Conservation (phyloP, 2,113 vertebrate genomes). For the Antechinus stuartii region DNA sequence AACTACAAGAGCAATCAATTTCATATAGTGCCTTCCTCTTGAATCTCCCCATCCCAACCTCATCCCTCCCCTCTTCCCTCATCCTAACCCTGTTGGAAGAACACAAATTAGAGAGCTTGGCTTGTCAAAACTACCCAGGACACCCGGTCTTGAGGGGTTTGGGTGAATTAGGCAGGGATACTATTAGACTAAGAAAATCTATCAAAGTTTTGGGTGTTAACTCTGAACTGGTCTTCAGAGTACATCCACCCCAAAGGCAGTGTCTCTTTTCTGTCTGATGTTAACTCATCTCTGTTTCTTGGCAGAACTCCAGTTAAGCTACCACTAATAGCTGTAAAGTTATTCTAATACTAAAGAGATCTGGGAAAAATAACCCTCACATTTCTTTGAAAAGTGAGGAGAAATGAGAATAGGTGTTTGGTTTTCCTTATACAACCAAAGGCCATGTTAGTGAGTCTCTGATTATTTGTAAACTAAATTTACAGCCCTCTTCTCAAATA, state of each 20-base stretch:
- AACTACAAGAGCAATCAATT: conserved; percentile 67
- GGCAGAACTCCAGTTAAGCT: not conserved
- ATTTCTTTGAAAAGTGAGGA: conserved; percentile 41
- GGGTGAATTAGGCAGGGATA: not conserved
- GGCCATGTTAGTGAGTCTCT: not conserved
- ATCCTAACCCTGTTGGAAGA: conserved; percentile 38
- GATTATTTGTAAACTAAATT: not conserved
- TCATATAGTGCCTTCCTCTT: conserved; percentile 46
- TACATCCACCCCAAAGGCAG: not conserved
- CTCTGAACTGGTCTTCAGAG: not conserved
- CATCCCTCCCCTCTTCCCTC: conserved; percentile 44
- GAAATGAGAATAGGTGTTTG: not conserved
- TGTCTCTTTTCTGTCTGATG: not conserved
- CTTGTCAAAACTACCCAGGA: not conserved
- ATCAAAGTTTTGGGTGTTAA: not conserved
- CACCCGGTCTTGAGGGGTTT: not conserved
- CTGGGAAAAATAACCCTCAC: conserved; percentile 16
- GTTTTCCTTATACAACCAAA: not conserved
- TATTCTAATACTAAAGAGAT: not conserved
- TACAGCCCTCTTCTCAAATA: conserved; percentile 20
- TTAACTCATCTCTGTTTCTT: not conserved
- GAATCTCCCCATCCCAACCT: conserved; percentile 1
- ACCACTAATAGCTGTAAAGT: not conserved
- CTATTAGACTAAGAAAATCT: not conserved
- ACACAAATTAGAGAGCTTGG: not conserved